These are phyloP conservation scores for Drosophila phalerata DNA, from an alignment of 2,888 invertebrate genomes.

Conservation along the genomic window DNA sequence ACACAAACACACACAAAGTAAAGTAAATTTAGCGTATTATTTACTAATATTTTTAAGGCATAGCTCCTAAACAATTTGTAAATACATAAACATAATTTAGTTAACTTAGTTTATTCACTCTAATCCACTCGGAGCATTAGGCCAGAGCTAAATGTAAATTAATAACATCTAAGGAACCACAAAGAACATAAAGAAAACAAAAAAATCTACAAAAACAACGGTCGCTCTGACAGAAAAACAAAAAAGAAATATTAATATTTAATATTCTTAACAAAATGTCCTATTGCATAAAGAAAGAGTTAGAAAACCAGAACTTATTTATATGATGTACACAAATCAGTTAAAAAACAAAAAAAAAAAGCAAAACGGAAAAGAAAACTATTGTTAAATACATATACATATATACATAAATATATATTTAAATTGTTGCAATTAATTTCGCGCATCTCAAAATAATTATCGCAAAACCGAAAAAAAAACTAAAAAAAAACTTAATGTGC, in stretches of 20 bases:
- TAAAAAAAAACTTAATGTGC: constrained; percentile 29
- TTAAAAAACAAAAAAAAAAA: not conserved
- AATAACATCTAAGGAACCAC: constrained; percentile 17
- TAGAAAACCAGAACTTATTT: constrained; percentile 42
- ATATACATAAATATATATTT: constrained; percentile 36
- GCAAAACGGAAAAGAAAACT: constrained; percentile 23
- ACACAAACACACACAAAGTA: constrained; percentile 33
- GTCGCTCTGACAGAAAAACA: constrained; percentile 35
- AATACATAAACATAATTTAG: constrained; percentile 56
- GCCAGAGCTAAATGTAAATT: constrained; percentile 46
- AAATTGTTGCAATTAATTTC: constrained; percentile 72
- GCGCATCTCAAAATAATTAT: constrained; percentile 57
- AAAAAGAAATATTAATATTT: constrained; percentile 78
- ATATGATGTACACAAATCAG: constrained; percentile 38
- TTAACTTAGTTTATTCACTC: constrained; percentile 51
- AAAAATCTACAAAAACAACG: constrained; percentile 24
- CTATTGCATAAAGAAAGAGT: constrained; percentile 70
- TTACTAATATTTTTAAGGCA: constrained; percentile 46
- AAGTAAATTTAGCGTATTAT: constrained; percentile 48
- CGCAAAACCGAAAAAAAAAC: constrained; percentile 32
- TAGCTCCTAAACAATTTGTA: constrained; percentile 58
- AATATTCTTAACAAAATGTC: constrained; percentile 73
- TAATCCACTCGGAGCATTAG: constrained; percentile 56
- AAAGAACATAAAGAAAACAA: constrained; percentile 28
- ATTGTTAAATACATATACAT: constrained; percentile 38